phyloP scores from a whole-genome alignment of 2,797 vertebrate species.

The Acipenser oxyrinchus region DNA sequence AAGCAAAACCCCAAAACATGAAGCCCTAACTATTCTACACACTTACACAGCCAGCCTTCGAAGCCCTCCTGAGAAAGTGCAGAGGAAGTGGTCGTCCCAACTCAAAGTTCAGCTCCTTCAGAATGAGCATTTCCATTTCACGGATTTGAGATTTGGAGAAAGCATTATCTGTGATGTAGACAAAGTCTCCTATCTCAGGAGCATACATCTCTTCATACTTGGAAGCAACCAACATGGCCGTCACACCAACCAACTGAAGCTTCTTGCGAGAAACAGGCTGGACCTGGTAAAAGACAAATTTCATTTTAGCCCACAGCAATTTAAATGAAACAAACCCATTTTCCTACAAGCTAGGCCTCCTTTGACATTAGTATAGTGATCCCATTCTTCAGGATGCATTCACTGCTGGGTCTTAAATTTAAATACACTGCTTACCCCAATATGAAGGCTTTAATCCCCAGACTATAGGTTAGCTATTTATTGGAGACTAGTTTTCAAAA shows the following conservation, averaged over 20 bases:
- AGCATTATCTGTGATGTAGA: conserved; percentile 86
- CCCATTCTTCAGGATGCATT: too few species aligned
- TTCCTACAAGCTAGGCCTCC: too few species aligned
- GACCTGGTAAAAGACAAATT: conserved; percentile 46
- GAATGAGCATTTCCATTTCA: conserved; percentile 78
- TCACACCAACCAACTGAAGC: conserved; percentile 85
- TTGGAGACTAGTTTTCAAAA: too few species aligned
- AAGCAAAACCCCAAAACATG: too few species aligned
- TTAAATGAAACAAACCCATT: too few species aligned
- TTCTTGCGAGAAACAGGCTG: conserved; percentile 75
- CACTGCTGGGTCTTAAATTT: too few species aligned
- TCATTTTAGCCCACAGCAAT: neutral
- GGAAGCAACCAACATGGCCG: conserved; percentile 79
- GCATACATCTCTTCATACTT: conserved; percentile 88
- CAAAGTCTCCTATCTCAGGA: conserved; percentile 78
- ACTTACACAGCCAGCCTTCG: conserved; percentile 80
- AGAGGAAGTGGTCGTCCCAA: conserved; percentile 83
- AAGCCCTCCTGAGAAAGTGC: conserved; percentile 85
- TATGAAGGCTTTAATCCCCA: too few species aligned
- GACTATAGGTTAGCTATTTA: too few species aligned
- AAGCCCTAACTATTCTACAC: conserved; percentile 16
- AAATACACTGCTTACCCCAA: too few species aligned
- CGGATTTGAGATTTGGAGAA: conserved; percentile 73
- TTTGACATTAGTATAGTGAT: too few species aligned
- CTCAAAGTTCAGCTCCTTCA: conserved; percentile 72